Evolutionary conservation across 53 echinoderm and acorn worm species (phyloP), one percentile per base, ranked within the genome.

Genomic region (Mesocentrotus franciscanus): DNA sequence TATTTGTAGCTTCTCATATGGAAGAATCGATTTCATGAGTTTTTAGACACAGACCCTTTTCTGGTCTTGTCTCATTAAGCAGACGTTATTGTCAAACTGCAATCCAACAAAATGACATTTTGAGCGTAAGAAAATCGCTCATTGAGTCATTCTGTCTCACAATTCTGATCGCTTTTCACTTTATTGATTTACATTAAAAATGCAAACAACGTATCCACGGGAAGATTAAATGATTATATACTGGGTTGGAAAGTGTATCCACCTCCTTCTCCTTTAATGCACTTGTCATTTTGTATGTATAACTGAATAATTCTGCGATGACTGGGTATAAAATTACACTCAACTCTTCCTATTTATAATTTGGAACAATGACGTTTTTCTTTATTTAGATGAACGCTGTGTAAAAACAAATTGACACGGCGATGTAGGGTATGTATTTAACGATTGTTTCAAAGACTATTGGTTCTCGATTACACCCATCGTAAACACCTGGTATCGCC

Each of bases 401-500:
- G 27, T 72, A 12, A 8, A 72, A 72, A 30, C 30, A 72, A 72
- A 74, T 10, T 72, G 79, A 42, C 15, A 34, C 35, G 15, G 17
- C 10, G 17, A 81, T 81, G 42, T 42, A 39, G 81, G 39, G 36
- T 8, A 81, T 42, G 39, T 17, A 17, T 42, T 39, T 18, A 81
- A 42, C 39, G 42, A 81, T 39, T 81, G 81, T 33, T 10, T 36
- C 36, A 81, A 81, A 81, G 81, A 81, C 81, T 81, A 81, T 81
- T 22, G 81, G 36, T 81, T 36, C 72, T 60, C 33, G 64, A 92
- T 93, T 56, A 58, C 33, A 75, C 55, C 42, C 8, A 55, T 16
- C 56, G n/a, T 74, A 75, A 75, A 93, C 93, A 72, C 93, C 76
- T 93, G 76, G 74, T 93, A 75, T 75, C 57, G 78, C 78, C 39